phyloP scores from a whole-genome alignment of 2,113 vertebrate genomes.

The Phalacrocorax carbo region DNA sequence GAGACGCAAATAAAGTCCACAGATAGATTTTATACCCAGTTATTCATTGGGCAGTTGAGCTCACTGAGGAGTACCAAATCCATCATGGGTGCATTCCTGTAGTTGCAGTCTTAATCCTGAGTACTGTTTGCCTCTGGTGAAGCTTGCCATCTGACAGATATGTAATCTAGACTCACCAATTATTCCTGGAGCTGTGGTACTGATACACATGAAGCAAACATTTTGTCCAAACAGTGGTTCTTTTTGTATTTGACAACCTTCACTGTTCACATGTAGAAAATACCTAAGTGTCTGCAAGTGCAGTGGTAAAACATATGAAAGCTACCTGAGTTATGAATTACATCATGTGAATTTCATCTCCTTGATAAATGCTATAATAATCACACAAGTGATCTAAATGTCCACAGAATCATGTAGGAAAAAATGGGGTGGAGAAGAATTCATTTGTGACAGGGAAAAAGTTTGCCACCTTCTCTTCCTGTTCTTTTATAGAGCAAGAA shows the following conservation, averaged over 20 bases:
- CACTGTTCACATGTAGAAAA: neutral
- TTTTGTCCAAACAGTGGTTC: neutral
- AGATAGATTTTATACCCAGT: neutral
- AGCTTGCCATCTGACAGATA: neutral
- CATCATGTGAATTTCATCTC: neutral
- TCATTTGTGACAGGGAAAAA: neutral
- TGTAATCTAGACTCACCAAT: neutral
- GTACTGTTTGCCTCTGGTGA: neutral
- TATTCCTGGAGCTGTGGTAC: neutral
- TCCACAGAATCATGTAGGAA: neutral
- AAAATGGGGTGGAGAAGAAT: neutral
- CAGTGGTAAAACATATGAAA: neutral
- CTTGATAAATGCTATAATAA: neutral
- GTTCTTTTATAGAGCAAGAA: neutral
- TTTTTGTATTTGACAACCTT: neutral
- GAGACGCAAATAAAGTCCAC: neutral
- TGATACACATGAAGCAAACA: neutral
- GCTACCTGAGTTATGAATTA: neutral
- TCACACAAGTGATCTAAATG: neutral
- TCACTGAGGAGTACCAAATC: neutral
- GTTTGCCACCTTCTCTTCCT: neutral
- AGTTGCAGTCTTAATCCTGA: neutral
- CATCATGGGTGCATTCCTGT: neutral
- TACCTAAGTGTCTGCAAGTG: neutral
- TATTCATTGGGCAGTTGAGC: neutral